phyloP scores from a whole-genome alignment of 2,113 vertebrate species.

The Petaurus breviceps region DNA sequence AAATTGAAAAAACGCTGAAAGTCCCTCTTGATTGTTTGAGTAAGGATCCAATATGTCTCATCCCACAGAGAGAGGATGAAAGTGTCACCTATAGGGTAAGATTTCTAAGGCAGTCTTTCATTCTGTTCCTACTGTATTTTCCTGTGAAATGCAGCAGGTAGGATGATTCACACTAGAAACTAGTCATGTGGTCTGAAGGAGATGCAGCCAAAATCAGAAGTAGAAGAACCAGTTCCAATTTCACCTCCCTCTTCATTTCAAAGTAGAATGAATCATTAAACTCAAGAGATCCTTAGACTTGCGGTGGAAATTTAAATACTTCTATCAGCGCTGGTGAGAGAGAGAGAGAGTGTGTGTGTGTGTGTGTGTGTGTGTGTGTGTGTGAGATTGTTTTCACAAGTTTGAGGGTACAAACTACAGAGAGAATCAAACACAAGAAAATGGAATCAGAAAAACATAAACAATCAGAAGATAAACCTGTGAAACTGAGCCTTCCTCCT shows the following conservation, averaged over 20 bases:
- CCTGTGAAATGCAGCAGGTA: slow-evolving; percentile 46
- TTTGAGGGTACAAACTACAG: not conserved
- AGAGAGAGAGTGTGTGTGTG: too few species aligned
- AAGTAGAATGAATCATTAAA: not conserved
- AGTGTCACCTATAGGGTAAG: not conserved
- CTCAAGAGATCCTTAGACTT: slow-evolving; percentile 18
- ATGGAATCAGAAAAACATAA: not conserved
- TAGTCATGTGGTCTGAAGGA: slow-evolving; percentile 9
- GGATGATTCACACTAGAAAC: slow-evolving; percentile 5
- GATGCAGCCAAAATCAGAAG: not conserved
- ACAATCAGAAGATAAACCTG: not conserved
- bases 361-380: not conserved
- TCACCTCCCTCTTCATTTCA: not conserved
- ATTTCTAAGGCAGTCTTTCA: not conserved
- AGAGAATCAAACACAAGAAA: not conserved
- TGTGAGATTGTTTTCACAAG: not conserved
- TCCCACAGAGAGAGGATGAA: not conserved
- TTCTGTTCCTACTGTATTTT: slow-evolving; percentile 48
- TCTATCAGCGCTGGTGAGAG: not conserved
- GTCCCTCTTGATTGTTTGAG: not conserved
- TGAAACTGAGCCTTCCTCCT: not conserved
- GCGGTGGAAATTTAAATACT: not conserved
- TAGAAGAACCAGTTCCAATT: not conserved
- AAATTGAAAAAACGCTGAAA: not conserved
- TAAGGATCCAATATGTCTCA: slow-evolving; percentile 20